A percentile compares a stretch with the other conserved stretches of the same genome.
These are phyloP conservation scores for Aplysia californica DNA, from an alignment of 1,140 invertebrate genomes.

Conservation along the genomic window DNA sequence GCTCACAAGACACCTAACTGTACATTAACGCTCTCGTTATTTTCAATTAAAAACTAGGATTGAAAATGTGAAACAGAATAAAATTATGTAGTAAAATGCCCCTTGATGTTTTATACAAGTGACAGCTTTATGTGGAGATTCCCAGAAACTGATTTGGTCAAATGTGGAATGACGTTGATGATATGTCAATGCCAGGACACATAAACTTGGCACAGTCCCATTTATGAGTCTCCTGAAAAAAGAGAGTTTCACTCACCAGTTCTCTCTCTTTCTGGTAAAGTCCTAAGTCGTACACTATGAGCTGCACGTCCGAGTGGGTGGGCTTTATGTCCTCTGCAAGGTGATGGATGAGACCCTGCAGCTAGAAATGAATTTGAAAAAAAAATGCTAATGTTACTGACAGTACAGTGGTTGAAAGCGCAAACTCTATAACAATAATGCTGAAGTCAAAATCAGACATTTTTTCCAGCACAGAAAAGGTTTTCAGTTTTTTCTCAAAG, in stretches of 20 bases:
- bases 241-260: conserved; percentile 38
- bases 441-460: background rate
- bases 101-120: background rate
- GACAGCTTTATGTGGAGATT: no score
- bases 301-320: conserved; percentile 23
- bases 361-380: conserved; percentile 5
- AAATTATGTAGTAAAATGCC: background rate
- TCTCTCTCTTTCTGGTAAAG: conserved; percentile 42
- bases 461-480: background rate
- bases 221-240: background rate
- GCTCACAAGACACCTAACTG: no score
- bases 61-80: background rate
- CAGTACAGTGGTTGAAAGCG: background rate
- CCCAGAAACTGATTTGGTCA: background rate
- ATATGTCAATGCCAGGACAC: background rate
- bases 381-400: conserved; percentile 6
- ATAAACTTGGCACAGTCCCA: background rate
- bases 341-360: conserved; percentile 30
- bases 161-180: background rate
- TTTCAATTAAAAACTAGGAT: no score
- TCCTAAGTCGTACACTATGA: conserved; percentile 53
- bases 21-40: no score
- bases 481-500: background rate
- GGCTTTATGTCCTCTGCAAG: conserved; percentile 29
- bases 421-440: background rate